A percentile compares a stretch with the other conserved stretches of the same genome.
Evolutionary conservation across 2,888 invertebrate species (phyloP).

Genomic region (Hyalella azteca): DNA sequence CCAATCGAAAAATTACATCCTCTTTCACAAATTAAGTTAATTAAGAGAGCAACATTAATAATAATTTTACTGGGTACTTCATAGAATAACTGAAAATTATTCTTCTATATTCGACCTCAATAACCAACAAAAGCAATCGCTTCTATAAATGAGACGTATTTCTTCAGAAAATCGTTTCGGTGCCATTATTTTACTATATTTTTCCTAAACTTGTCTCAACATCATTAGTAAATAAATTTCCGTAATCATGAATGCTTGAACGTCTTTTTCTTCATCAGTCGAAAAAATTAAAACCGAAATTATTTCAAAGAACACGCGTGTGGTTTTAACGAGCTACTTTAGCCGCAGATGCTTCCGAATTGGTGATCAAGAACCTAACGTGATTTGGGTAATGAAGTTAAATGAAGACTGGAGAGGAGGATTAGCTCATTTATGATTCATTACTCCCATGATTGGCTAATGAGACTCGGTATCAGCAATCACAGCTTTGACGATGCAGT

Average conservation of each 20-base stretch:
- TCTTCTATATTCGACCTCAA: too few relatives aligned
- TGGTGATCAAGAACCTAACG: background rate
- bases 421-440: slow-evolving; percentile 16
- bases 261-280: background rate
- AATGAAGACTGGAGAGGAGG: background rate
- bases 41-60: too few relatives aligned
- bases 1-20: too few relatives aligned
- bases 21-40: too few relatives aligned
- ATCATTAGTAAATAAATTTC: too few relatives aligned
- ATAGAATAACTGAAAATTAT: too few relatives aligned
- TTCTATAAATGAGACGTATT: too few relatives aligned
- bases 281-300: background rate
- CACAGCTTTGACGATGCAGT: background rate
- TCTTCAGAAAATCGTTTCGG: background rate
- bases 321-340: background rate
- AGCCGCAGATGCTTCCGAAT: background rate
- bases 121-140: too few relatives aligned
- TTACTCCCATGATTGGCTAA: slow-evolving; percentile 14
- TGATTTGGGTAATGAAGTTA: slow-evolving; percentile 15
- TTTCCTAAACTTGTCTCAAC: too few relatives aligned
- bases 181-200: background rate
- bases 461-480: slow-evolving; percentile 19
- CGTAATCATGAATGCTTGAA: too few relatives aligned
- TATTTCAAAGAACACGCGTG: background rate
- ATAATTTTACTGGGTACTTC: too few relatives aligned